phyloP scores from a whole-genome alignment of 2,797 vertebrate genomes.

The Acanthurus tractus region DNA sequence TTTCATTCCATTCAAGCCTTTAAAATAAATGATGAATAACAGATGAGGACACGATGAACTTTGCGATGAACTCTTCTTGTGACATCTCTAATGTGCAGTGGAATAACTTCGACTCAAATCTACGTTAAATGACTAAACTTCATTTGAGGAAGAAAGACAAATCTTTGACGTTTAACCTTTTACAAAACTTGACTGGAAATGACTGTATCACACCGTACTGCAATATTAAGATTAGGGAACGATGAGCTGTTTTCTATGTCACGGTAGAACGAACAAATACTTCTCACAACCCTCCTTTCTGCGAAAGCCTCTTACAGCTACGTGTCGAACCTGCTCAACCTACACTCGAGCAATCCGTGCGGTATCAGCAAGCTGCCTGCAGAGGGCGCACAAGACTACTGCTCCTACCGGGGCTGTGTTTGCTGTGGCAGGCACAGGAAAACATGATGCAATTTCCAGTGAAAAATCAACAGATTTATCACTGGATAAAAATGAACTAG shows the following conservation, averaged over 20 bases:
- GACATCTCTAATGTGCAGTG: neutral
- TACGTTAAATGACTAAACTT: conserved; percentile 18
- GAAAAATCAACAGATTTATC: neutral
- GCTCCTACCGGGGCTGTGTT: neutral
- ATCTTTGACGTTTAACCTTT: neutral
- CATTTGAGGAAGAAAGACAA: conserved; percentile 3
- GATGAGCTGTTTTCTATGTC: neutral
- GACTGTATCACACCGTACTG: neutral
- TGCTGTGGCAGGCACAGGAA: neutral
- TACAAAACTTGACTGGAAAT: conserved; percentile 2
- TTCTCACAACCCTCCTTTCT: neutral
- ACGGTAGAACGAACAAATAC: conserved; percentile 28
- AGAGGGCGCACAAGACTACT: conserved; percentile 52
- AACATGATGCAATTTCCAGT: neutral
- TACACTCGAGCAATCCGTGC: conserved; percentile 10
- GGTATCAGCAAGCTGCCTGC: conserved; percentile 52
- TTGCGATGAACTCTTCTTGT: neutral
- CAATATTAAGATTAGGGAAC: neutral
- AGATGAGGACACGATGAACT: conserved; percentile 2
- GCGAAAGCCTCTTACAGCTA: neutral
- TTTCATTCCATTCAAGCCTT: neutral
- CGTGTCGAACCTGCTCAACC: conserved; percentile 3
- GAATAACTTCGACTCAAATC: neutral
- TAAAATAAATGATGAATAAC: conserved; percentile 6
- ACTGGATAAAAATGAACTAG: neutral